A percentile compares a stretch with the other conserved stretches of the same genome.
Conservation (phyloP, 1,140 invertebrate species). For the Cephus cinctus region DNA sequence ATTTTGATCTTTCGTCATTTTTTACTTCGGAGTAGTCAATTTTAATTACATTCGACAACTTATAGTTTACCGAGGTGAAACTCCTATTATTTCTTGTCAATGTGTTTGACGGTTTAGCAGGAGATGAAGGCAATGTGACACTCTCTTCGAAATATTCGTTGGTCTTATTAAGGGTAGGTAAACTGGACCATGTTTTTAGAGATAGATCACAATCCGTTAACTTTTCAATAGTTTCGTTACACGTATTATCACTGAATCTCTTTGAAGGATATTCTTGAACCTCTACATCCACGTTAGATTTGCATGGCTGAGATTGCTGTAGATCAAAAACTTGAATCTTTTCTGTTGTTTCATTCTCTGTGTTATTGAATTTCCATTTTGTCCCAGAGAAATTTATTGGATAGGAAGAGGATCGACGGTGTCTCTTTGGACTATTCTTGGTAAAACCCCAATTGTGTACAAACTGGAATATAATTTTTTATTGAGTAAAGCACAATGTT, state of each 20-base stretch:
- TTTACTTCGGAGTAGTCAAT: conserved; percentile 36
- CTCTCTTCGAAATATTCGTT: conserved; percentile 9
- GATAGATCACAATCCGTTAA: conserved; percentile 10
- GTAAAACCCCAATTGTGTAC: conserved; percentile 31
- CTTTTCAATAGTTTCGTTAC: no score
- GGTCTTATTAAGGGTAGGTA: conserved; percentile 29
- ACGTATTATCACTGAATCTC: no score
- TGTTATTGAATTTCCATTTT: conserved; percentile 3
- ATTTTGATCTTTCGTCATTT: conserved; percentile 4
- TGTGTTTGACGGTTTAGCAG: conserved; percentile 6
- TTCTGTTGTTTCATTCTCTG: no score
- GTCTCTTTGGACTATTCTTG: conserved; percentile 36
- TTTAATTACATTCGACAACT: conserved; percentile 40
- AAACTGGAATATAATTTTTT: conserved; percentile 30
- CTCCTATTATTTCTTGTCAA: conserved; percentile 8
- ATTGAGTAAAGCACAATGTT: background rate
- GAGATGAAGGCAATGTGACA: conserved; percentile 3
- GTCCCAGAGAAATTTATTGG: conserved; percentile 34
- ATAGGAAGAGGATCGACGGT: conserved; percentile 41
- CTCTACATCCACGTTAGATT: no score
- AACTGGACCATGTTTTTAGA: conserved; percentile 39
- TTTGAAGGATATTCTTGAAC: no score
- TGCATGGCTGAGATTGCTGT: no score
- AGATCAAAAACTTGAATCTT: no score
- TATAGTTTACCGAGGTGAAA: conserved; percentile 10